Percentiles rank a stretch among this genome's conserved stretches.
phyloP scores from a whole-genome alignment of 2,888 invertebrate genomes.

The Noctuana brunneofusca region DNA sequence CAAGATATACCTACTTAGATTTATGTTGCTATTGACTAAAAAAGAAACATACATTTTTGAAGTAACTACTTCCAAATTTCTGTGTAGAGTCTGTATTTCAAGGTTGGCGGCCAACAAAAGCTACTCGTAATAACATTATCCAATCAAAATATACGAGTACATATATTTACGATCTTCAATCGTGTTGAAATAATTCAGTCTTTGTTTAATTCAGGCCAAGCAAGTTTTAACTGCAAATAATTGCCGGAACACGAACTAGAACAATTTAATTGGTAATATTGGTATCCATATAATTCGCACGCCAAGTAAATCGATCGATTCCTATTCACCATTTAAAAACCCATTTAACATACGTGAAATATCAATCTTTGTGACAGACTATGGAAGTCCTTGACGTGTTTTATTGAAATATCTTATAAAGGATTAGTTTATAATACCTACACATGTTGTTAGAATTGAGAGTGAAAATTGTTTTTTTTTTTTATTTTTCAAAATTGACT shows the following conservation, averaged over 20 bases:
- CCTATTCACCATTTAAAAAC: conserved; percentile 14
- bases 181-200: conserved; percentile 10
- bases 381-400: conserved; percentile 14
- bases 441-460: neutral
- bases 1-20: neutral
- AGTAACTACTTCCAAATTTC: too few species aligned
- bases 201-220: conserved; percentile 26
- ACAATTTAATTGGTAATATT: conserved; percentile 16
- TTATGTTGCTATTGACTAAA: neutral
- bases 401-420: conserved; percentile 5
- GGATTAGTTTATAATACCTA: conserved; percentile 1
- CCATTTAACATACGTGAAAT: conserved; percentile 13
- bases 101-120: conserved; percentile 5
- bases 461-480: neutral
- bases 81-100: conserved; percentile 6
- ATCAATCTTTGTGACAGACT: neutral
- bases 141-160: neutral
- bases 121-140: neutral
- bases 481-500: neutral
- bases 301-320: conserved; percentile 20
- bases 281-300: conserved; percentile 1
- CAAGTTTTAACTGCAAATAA: conserved; percentile 23
- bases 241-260: conserved; percentile 26
- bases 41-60: neutral
- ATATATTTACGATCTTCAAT: conserved; percentile 9